Evolutionary conservation across 2,888 invertebrate genomes (phyloP).

Genomic region (Sussaba pulchella): DNA sequence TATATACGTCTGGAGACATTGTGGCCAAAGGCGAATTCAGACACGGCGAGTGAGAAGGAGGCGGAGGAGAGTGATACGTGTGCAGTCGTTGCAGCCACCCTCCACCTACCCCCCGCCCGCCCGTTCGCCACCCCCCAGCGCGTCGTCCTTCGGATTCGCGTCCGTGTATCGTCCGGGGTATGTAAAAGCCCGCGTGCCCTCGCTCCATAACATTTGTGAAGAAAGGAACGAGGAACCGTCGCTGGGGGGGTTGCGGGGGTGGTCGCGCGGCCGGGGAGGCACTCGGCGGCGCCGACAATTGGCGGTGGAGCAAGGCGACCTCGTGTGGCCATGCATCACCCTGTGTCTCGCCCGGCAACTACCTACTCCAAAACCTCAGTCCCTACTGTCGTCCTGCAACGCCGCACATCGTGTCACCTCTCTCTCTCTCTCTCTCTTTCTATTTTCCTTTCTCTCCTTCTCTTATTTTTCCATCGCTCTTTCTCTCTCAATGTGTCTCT

Average conservation of each 20-base stretch:
- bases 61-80: constrained; percentile 1
- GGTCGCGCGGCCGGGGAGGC: constrained; percentile 70
- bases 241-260: constrained; percentile 56
- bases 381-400: constrained; percentile 63
- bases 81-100: no score
- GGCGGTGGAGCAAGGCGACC: constrained; percentile 79
- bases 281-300: constrained; percentile 77
- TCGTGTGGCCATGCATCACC: constrained; percentile 79
- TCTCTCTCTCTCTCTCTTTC: constrained; percentile 28
- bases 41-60: neutral
- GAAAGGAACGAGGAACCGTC: constrained; percentile 34
- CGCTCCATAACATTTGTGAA: constrained; percentile 35
- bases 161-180: constrained; percentile 21
- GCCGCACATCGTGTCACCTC: constrained; percentile 42
- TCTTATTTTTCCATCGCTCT: constrained; percentile 24
- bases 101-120: no score
- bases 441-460: constrained; percentile 26
- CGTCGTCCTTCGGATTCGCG: constrained; percentile 9
- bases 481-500: neutral
- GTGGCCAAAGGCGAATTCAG: constrained; percentile 14
- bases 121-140: no score
- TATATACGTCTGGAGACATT: constrained; percentile 10
- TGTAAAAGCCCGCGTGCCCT: constrained; percentile 30
- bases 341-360: constrained; percentile 77
- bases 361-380: constrained; percentile 70